A percentile compares a stretch with the other conserved stretches of the same genome.
Evolutionary conservation across 1,140 invertebrate species (phyloP).

Genomic region (Zaprionus lachaisei): DNA sequence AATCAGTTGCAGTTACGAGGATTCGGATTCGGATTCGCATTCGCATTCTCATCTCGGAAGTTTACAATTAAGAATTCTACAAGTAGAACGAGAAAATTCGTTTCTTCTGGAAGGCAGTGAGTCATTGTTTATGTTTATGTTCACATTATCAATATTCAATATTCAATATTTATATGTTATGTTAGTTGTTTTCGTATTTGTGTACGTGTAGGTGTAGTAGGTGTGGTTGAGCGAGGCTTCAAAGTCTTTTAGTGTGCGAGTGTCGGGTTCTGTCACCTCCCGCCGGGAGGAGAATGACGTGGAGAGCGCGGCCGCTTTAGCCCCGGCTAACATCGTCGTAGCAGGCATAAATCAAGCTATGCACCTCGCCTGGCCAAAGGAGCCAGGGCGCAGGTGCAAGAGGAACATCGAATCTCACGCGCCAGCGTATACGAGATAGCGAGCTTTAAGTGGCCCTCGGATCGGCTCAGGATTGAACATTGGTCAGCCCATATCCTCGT

Average conservation of each 20-base stretch:
- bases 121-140: conserved; percentile 41
- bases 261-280: conserved; percentile 16
- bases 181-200: not conserved
- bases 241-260: conserved; percentile 69
- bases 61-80: conserved; percentile 47
- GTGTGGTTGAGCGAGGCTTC: conserved; percentile 71
- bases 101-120: conserved; percentile 72
- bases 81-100: conserved; percentile 37
- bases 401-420: conserved; percentile 49
- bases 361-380: conserved; percentile 8
- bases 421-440: conserved; percentile 67
- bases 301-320: conserved; percentile 36
- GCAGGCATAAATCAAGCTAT: conserved; percentile 26
- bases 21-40: conserved; percentile 57
- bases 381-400: not conserved
- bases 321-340: conserved; percentile 39
- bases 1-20: conserved; percentile 61
- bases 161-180: not conserved
- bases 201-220: conserved; percentile 40
- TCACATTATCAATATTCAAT: conserved; percentile 2
- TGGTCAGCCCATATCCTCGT: conserved; percentile 73
- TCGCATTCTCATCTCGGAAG: conserved; percentile 25
- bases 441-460: conserved; percentile 48
- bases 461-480: conserved; percentile 8
- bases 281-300: conserved; percentile 14